Base-by-base conservation (phyloP, 2,113 vertebrate species). In the Pteropus alecto region DNA sequence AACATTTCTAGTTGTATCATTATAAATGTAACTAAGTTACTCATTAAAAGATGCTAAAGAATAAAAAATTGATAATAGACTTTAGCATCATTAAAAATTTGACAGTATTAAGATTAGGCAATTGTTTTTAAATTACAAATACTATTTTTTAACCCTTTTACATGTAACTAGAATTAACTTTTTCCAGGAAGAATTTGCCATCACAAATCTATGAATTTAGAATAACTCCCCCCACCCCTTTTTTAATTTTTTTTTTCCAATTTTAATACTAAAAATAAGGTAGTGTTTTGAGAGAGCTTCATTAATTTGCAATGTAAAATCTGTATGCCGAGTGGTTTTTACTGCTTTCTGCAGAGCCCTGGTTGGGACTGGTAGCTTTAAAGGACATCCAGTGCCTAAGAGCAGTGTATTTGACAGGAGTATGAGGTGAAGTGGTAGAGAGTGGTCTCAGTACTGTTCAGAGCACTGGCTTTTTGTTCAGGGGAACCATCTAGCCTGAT, bases 141-240 rank as follows among this genome's bases (percentile, higher is more conserved):
- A 96, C 94, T 97, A 79, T 85, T 98, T 98, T 98, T 97, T 94
- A 96, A 95, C 88, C 12, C 90, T 19, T 61, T 61, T 58, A 84
- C 86, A 46, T 94, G 35, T 97, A 97, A 81, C 68, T 90, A 95
- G 98, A 97, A 96, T 85, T 93, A 96, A 97, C 51, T 96, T 88
- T 83, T 87, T 96, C 48, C 7, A 97, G 97, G 96, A 98, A 98
- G 95, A 98, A 95, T 96, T 98, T 86, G 93, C 93, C 87, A 97
- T 98, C 95, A 98, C 96, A 98, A 98, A 96, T 98, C 97, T 98
- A 97, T 98, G 97, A 98, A 98, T 98, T 97, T 94, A 98, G 38
- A 93, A 95, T 97, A 96, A 41, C 7, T 86, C 97, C 24, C 91
- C 58, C 35, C 35, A 10, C 21, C 96, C 19, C 92, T 60, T 28